phyloP scores from a whole-genome alignment of 2,113 vertebrate genomes.

The Fregetta grallaria region DNA sequence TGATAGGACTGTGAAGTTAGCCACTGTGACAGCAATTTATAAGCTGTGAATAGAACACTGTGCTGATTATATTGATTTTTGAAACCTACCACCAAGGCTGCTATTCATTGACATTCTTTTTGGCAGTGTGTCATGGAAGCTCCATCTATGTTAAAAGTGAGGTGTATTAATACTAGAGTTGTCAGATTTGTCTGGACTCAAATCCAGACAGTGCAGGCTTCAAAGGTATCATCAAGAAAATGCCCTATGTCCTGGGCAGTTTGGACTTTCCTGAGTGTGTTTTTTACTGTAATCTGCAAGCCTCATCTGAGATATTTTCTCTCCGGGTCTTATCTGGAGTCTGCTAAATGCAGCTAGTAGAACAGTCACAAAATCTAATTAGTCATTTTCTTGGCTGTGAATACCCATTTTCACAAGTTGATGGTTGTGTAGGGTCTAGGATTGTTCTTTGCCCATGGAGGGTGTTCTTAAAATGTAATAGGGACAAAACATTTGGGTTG shows the following conservation, averaged over 20 bases:
- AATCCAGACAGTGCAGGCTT: neutral
- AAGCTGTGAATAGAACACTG: neutral
- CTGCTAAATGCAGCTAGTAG: neutral
- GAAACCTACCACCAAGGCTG: constrained; percentile 9
- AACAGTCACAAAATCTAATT: neutral
- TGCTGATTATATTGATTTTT: constrained; percentile 4
- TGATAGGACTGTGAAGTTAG: neutral
- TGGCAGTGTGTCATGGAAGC: neutral
- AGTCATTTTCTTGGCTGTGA: neutral
- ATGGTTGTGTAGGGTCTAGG: neutral
- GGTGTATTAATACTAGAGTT: neutral
- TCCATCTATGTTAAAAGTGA: neutral
- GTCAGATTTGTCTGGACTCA: neutral
- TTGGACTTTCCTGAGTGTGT: neutral
- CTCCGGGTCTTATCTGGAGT: neutral
- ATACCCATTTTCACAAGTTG: neutral
- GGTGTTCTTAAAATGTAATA: neutral
- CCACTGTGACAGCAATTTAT: constrained; percentile 22
- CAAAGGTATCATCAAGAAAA: neutral
- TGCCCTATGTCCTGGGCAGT: neutral
- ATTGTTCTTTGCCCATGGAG: neutral
- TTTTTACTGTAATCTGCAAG: neutral
- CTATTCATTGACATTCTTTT: neutral
- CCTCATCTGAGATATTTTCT: neutral
- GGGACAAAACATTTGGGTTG: neutral